Evolutionary conservation across 2,888 invertebrate species (phyloP).

Genomic region (Acanthosepion lycidas): DNA sequence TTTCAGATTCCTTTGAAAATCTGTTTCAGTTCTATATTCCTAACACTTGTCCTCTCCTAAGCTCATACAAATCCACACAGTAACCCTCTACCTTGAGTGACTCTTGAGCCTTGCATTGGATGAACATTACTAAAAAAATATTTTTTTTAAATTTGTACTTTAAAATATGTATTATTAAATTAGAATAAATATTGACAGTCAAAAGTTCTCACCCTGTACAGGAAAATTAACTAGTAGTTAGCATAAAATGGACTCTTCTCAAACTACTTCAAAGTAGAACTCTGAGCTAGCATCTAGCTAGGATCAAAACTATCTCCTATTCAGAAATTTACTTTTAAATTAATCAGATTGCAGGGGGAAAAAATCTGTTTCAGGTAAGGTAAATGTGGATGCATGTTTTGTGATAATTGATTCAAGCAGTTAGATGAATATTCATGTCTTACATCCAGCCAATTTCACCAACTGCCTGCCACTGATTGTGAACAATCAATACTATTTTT

Average conservation of each 20-base stretch:
- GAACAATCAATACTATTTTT: conserved; percentile 18
- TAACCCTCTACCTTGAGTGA: too few species aligned
- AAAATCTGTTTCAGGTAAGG: background rate
- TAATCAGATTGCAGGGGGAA: background rate
- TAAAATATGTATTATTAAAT: too few species aligned
- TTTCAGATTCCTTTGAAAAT: too few species aligned
- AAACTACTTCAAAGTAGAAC: background rate
- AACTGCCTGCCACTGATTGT: background rate
- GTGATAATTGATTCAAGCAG: background rate
- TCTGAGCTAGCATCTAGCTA: background rate
- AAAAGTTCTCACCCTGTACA: too few species aligned
- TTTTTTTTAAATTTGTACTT: too few species aligned
- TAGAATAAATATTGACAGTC: too few species aligned
- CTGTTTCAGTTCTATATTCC: too few species aligned
- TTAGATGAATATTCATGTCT: background rate
- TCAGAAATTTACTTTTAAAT: background rate
- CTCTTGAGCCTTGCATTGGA: too few species aligned
- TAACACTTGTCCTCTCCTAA: too few species aligned
- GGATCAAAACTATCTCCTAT: background rate
- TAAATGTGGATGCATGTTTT: conserved; percentile 8
- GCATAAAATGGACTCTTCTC: background rate
- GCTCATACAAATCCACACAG: too few species aligned
- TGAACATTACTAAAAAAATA: too few species aligned
- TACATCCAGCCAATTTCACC: background rate
- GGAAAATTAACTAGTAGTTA: background rate